These are phyloP conservation scores for Leptonema lineaticorne DNA, from an alignment of 1,140 invertebrate genomes.

Conservation along the genomic window DNA sequence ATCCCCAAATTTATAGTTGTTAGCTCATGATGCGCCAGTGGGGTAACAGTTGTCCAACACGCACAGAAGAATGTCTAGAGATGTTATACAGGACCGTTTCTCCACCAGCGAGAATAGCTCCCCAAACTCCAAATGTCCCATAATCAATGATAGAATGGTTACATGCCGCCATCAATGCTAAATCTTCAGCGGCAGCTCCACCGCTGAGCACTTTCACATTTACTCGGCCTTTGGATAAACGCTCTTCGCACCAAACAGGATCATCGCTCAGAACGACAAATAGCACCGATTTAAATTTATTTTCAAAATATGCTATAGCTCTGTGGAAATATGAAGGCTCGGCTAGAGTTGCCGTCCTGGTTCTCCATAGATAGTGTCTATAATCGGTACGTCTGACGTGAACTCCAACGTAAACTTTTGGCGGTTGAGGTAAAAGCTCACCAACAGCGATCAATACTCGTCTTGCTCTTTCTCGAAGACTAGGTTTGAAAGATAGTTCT, in stretches of 20 bases:
- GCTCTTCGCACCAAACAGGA: slow-evolving; percentile 60
- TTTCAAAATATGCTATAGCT: slow-evolving; percentile 60
- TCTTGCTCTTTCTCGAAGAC: slow-evolving; percentile 52
- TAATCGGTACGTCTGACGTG: slow-evolving; percentile 66
- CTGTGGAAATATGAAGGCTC: slow-evolving; percentile 57
- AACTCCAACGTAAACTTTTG: slow-evolving; percentile 55
- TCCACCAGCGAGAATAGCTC: slow-evolving; percentile 64
- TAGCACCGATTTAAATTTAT: slow-evolving; percentile 55
- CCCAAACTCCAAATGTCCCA: slow-evolving; percentile 70
- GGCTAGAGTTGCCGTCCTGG: slow-evolving; percentile 54
- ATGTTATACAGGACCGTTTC: slow-evolving; percentile 62
- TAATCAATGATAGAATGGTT: slow-evolving; percentile 71
- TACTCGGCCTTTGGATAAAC: slow-evolving; percentile 50
- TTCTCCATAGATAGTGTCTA: slow-evolving; percentile 58
- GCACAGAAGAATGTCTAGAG: slow-evolving; percentile 56
- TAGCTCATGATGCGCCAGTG: slow-evolving; percentile 58
- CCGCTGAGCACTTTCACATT: slow-evolving; percentile 56
- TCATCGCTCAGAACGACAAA: slow-evolving; percentile 67
- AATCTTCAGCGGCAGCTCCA: slow-evolving; percentile 59
- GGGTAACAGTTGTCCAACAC: slow-evolving; percentile 58
- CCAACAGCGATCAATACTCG: slow-evolving; percentile 48
- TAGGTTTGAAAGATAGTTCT: slow-evolving; percentile 59
- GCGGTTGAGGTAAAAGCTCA: slow-evolving; percentile 39
- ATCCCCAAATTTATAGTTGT: no score
- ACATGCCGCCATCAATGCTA: slow-evolving; percentile 65